Conservation (phyloP, 2,113 vertebrate species). For the Crypturellus undulatus region DNA sequence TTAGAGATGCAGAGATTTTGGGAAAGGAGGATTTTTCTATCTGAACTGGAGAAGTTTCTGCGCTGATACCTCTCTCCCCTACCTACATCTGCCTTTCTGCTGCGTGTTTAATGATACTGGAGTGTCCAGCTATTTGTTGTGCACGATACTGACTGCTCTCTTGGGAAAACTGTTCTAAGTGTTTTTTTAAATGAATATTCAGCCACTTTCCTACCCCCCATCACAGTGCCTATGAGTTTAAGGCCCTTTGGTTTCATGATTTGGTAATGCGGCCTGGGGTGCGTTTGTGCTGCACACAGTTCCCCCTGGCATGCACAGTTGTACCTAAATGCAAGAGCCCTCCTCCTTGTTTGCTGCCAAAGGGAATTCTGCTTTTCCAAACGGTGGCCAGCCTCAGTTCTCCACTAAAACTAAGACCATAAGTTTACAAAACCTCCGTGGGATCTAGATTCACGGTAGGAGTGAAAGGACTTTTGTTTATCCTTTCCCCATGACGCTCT, state of each 20-base stretch:
- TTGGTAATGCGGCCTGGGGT: not conserved
- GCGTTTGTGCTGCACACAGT: not conserved
- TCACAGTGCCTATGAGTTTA: not conserved
- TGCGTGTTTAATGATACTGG: not conserved
- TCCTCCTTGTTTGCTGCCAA: fast-evolving
- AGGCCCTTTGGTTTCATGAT: not conserved
- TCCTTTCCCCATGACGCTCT: not conserved
- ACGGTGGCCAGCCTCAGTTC: not conserved
- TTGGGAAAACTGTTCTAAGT: not conserved
- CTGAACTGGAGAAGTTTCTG: not conserved
- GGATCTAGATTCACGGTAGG: not conserved
- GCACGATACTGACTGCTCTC: not conserved
- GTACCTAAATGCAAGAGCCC: not conserved
- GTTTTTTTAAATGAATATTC: not conserved
- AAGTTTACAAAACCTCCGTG: not conserved
- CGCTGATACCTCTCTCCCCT: not conserved
- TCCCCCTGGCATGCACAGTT: not conserved
- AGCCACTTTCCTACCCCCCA: not conserved
- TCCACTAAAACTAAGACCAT: not conserved
- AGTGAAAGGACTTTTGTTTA: constrained; percentile 12
- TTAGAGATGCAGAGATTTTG: not conserved
- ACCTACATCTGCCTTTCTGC: not conserved
- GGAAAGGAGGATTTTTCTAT: not conserved
- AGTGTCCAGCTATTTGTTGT: not conserved
- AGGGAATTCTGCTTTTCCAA: not conserved